Conservation (phyloP, 2,113 vertebrate species). For the Dissostichus mawsoni region DNA sequence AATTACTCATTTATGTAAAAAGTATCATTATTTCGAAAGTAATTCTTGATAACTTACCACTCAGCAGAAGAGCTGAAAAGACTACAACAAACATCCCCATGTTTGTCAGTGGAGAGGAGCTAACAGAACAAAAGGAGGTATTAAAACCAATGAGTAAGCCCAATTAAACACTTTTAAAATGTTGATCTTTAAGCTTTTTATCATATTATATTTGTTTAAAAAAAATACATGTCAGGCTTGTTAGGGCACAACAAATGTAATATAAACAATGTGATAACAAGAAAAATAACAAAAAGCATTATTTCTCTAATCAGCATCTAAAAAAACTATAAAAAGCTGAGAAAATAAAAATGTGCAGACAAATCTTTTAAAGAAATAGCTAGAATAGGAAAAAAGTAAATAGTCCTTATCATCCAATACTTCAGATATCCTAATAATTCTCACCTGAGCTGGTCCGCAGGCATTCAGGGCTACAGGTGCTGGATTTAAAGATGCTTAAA, state of each 20-base stretch:
- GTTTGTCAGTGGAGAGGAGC: conserved; percentile 16
- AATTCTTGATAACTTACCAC: conserved; percentile 20
- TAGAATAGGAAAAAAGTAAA: not conserved
- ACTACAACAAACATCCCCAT: conserved; percentile 36
- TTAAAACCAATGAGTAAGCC: not conserved
- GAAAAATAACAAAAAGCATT: not conserved
- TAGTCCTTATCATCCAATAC: not conserved
- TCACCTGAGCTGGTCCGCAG: conserved; percentile 32
- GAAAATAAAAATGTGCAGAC: not conserved
- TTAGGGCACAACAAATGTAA: not conserved
- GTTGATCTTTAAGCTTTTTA: not conserved
- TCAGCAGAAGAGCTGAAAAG: conserved; percentile 45
- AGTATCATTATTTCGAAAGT: not conserved
- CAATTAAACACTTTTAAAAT: not conserved
- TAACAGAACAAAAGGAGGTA: not conserved
- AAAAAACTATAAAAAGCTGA: not conserved
- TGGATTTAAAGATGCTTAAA: conserved; percentile 25
- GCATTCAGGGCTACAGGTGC: not conserved
- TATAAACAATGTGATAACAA: not conserved
- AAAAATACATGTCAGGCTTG: no score
- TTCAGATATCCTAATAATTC: not conserved
- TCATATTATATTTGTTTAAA: no score
- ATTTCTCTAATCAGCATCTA: not conserved
- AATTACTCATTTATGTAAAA: not conserved
- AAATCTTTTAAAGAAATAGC: not conserved